Conservation (phyloP, 2,113 vertebrate genomes). For the Setophaga coronata region DNA sequence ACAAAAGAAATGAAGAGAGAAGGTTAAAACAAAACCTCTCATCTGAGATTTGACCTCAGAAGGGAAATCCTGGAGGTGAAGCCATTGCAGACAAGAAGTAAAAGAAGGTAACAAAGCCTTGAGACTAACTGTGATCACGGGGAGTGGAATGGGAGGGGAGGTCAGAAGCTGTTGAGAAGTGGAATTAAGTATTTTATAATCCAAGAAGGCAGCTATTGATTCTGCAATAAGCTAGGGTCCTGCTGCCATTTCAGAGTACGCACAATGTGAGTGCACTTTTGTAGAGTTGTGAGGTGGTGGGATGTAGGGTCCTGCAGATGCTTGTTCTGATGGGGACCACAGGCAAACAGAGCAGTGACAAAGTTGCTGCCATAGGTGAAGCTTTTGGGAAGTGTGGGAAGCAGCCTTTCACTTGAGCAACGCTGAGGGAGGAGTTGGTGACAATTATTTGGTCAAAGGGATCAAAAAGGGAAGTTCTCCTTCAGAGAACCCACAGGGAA, state of each 20-base stretch:
- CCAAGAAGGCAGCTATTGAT: background rate
- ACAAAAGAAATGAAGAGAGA: constrained; percentile 56
- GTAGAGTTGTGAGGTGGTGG: background rate
- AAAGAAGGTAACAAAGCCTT: background rate
- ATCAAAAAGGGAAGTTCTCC: background rate
- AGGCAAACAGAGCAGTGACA: background rate
- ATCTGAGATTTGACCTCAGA: constrained; percentile 22
- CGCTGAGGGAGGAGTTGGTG: background rate
- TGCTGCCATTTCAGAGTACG: background rate
- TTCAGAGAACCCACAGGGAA: background rate
- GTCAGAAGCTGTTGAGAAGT: background rate
- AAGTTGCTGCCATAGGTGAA: background rate
- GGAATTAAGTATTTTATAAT: background rate
- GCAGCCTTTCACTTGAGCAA: background rate
- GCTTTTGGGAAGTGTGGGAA: background rate
- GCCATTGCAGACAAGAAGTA: constrained; percentile 16
- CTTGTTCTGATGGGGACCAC: background rate
- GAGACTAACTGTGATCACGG: background rate
- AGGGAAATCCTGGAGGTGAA: background rate
- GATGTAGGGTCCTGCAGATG: background rate
- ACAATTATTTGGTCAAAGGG: background rate
- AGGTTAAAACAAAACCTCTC: constrained; percentile 1
- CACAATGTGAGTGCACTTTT: background rate
- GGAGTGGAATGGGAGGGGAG: background rate
- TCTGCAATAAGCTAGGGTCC: background rate